Base-by-base conservation (phyloP, 2,888 invertebrate species). In the Amblyteles armatorius region DNA sequence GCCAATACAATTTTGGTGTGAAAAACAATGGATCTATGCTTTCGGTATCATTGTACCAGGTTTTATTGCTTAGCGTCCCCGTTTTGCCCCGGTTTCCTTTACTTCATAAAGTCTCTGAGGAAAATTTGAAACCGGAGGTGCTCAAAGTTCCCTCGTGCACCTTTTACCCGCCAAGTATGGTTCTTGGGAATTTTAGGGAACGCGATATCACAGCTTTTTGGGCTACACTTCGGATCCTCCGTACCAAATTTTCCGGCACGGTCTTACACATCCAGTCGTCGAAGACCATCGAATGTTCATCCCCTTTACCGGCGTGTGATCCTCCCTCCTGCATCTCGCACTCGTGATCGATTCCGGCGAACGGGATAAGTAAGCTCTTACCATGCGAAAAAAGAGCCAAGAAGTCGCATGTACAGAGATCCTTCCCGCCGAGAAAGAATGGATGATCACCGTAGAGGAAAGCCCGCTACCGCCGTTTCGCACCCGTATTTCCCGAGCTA, bases 321-420 rank as follows among this genome's bases (percentile, higher is more conserved):
- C 22, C 26, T 16, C 57, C 26, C 60, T 29, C 44, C 44, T 1
- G 16, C 40, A 26, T 16, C 44, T 44, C 44, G 44, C 26, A 44
- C 63, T 67, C 67, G 19, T 52, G 67, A 67, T 67, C 79, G 73
- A 80, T 73, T 65, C 40, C 52, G 65, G 65, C 40, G 72, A 67
- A 44, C 79, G 26, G 19, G 79, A 73, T 73, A 79, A 79, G 52
- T 79, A 36, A 72, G 55, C 79, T 65, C 40, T 73, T 79, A 72
- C 33, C 52, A 65, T 72, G 26, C 72, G 40, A 40, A 67, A 65
- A 57, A 57, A 57, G 11, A 40, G 11, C 52, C 72, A 52, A 26
- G 65, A 79, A 7, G 55, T 57, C 22, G 22, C 44, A 67, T 44
- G 48, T 44, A 44, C 68, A 13, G 22, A 44, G 26, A 48, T 67